Evolutionary conservation across 2,888 invertebrate species (phyloP), one percentile per base, ranked within the genome.

Genomic region (Anticlea derivata): DNA sequence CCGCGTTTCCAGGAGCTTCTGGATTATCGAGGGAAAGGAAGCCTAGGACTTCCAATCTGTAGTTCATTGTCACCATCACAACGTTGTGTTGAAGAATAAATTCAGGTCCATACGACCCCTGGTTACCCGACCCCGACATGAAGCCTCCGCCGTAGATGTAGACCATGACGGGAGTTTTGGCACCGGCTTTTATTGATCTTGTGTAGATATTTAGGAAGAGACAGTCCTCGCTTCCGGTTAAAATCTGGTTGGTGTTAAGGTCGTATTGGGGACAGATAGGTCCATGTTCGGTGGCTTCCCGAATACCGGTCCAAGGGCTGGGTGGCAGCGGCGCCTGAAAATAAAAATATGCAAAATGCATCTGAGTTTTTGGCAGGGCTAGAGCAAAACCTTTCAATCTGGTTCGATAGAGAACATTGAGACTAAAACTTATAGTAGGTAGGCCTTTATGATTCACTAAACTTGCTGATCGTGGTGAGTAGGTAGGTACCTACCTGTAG

Each of bases 121-220:
- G 61, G 40, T 85, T 68, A 7, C 85, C 85, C 0, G 83, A 81
- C 1, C 88, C 88, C 10, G 74, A 74, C 55, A 75, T 66, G 47
- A 73, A 88, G 5, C 71, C 79, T 1, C 89, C 90, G 2, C 87
- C 88, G 49, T 89, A 85, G 26, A 89, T 78, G 61, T 74, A 89
- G 0, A 91, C 78, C 77, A 90, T 80, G 1, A 88, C 89, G 0
- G 88, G 83, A 7, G 8, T 7, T 11, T 29, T 29, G 11, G 27
- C 35, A 2, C 48, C 53, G 6, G 52, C 43, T 3, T 39, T n/a
- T 24, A 78, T 27, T 1, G 70, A 66, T 57, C 70, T 75, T 2
- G 82, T 76, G 40, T 85, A 86, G 1, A 86, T 67, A 30, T 86
- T 86, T 1, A 85, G 53, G 24, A 75, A 81, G 11, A 86, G 66